Conservation (phyloP, 2,888 invertebrate genomes). For the Chelonus formosanus region DNA sequence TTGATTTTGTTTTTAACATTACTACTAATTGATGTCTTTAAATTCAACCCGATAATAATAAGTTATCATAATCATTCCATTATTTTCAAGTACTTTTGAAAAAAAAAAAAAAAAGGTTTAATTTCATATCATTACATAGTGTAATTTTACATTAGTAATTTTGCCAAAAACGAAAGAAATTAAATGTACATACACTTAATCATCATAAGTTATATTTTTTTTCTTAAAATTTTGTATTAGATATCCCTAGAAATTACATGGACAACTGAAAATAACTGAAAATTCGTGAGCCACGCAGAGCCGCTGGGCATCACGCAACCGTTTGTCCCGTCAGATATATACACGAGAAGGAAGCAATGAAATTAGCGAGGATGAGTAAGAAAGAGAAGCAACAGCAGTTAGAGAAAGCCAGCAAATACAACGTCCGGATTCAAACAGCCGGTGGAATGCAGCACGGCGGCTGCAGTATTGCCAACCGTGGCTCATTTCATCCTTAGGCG, state of each 20-base stretch:
- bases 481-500: constrained; percentile 35
- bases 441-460: constrained; percentile 40
- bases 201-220: background rate
- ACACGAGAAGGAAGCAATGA: background rate
- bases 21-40: no score
- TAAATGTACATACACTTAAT: no score
- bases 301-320: constrained; percentile 32
- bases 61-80: no score
- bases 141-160: no score
- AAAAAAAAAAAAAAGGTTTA: no score
- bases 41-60: no score
- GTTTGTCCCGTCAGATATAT: constrained; percentile 28
- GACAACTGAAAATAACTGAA: constrained; percentile 19
- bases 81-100: no score
- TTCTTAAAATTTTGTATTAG: background rate
- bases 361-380: constrained; percentile 9
- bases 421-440: constrained; percentile 38
- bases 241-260: constrained; percentile 9
- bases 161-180: no score
- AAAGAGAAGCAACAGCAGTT: constrained; percentile 10
- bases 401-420: constrained; percentile 24
- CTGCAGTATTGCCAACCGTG: constrained; percentile 32
- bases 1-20: no score
- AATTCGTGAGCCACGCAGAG: constrained; percentile 31
- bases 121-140: no score